Evolutionary conservation across 2,113 vertebrate species (phyloP), one percentile per base, ranked within the genome.

Genomic region (Ivindomyrus marchei): DNA sequence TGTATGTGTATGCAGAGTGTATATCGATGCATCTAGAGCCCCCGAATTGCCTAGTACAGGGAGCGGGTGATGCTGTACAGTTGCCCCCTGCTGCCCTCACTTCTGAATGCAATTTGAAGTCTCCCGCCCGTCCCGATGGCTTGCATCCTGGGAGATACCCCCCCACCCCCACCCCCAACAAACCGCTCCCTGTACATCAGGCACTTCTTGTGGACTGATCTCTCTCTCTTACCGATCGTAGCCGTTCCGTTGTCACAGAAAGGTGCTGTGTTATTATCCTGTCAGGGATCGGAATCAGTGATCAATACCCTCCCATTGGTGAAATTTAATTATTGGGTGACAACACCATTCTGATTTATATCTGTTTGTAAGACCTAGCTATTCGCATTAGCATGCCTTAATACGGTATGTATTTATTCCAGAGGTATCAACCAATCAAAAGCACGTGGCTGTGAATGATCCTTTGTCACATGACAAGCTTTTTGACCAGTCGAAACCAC

Each of bases 241-340:
- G 49, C 10, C 31, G 31, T 85, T 90, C 27, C 24, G 42, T 66
- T 83, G 42, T 90, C 66, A 83, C 74, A 62, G 91, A 91, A 89
- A 91, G 91, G 53, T 89, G 66, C 88, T 89, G 53, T 83, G 47
- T 77, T 74, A 90, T 89, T 90, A 89, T 89, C 66, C 87, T 90
- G 89, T 90, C 90, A 85, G 24, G 49, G 86, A 88, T 17, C 27
- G 39, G 19, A 90, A 45, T 13, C 36, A 8, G 74, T 42, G 36
- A 80, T 17, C 36, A n/a, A 31, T 80, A 42, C 74, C 6, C 74
- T 39, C 36, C 31, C 74, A 80, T 42, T 42, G 74, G 36, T 80
- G 17, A 80, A 77, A 77, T 87, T 53, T 9, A 1, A 53, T 56
- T 49, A 86, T 21, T 86, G n/a, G n/a, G n/a, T 50, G 84, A 31